Base-by-base conservation (phyloP, 2,113 vertebrate species). In the Carassius carassius region DNA sequence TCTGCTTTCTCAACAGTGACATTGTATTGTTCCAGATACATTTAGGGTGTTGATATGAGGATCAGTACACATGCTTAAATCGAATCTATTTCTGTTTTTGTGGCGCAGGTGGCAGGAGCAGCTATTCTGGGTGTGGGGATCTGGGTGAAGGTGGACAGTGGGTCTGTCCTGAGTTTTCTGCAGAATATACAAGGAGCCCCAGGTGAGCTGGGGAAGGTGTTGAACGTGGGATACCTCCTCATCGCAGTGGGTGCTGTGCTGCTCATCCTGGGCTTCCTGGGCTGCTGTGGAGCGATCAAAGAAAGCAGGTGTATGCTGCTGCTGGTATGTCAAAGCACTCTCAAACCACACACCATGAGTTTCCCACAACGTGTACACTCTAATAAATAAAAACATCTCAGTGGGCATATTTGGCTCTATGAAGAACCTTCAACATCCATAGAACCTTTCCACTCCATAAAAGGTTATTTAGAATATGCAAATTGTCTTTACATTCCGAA, bases 71-170 rank as follows among this genome's bases (percentile, higher is more conserved):
- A 35, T 69, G 6, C 32, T 7, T 29, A 29, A 67, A 67, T 17
- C 63, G 8, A 32, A 21, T n/a, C 32, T 76, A 9, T 88, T 29
- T 81, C 14, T 29, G 25, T 82, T 12, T 72, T 47, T 84, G 60
- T 54, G 90, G 21, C 19, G n/a, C 35, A 96, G 96, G 2, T 96
- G 85, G 94, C 94, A 0, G 96, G 96, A 32, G 87, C 51, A 1
- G 91, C 87, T 65, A 88, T 96, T 84, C 89, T 96, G 76, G 95
- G 92, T 0, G 91, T 96, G 3, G 95, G 95, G 16, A 93, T 96
- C 88, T 96, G 95, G 95, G 92, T 96, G 82, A 96, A 96, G 83
- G 93, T 95, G 89, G 94, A 96, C 87, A 94, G 92, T 1, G 80
- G 90, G 49, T 95, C 95, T 29, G 54, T 96, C 85, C 12, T 93